A percentile compares a stretch with the other conserved stretches of the same genome.
Evolutionary conservation across 1,140 invertebrate species (phyloP).

Genomic region (Nebria ingens): DNA sequence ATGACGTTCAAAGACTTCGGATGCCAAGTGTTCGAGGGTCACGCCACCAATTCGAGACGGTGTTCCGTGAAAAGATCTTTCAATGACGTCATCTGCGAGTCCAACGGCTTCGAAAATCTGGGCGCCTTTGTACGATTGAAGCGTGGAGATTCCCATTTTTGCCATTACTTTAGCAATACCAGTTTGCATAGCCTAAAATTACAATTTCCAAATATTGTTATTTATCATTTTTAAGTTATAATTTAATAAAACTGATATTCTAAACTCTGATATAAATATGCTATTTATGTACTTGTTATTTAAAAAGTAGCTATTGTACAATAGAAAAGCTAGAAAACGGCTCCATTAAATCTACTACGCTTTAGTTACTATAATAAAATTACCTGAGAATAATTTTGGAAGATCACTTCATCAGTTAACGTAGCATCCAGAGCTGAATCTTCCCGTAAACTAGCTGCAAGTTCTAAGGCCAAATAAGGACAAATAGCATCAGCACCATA

Average conservation of each 20-base stretch:
- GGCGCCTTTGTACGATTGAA: slow-evolving; percentile 99
- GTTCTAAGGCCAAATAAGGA: slow-evolving; percentile 93
- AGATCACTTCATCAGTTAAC: slow-evolving; percentile 77
- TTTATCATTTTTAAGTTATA: background rate
- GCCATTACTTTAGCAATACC: slow-evolving; percentile 93
- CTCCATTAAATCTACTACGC: too few relatives aligned
- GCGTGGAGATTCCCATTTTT: slow-evolving; percentile 98
- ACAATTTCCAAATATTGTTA: background rate
- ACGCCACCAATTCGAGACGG: slow-evolving; percentile 91
- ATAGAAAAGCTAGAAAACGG: slow-evolving; percentile 2
- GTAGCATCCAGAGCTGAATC: slow-evolving; percentile 68
- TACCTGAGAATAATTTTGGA: slow-evolving; percentile 51
- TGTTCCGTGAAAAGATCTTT: slow-evolving; percentile 92
- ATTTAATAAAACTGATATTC: background rate
- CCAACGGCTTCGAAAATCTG: slow-evolving; percentile 99
- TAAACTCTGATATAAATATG: slow-evolving; percentile 1
- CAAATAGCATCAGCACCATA: slow-evolving; percentile 97
- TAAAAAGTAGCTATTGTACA: too few relatives aligned
- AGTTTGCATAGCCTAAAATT: slow-evolving; percentile 49
- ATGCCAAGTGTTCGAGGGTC: slow-evolving; percentile 78
- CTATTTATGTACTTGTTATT: too few relatives aligned
- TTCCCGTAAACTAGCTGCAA: slow-evolving; percentile 67
- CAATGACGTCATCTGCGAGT: slow-evolving; percentile 80
- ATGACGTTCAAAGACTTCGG: slow-evolving; percentile 80
- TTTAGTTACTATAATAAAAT: too few relatives aligned